Evolutionary conservation across 2,888 invertebrate species (phyloP), one percentile per base, ranked within the genome.

Genomic region (Drymonia ruficornis): DNA sequence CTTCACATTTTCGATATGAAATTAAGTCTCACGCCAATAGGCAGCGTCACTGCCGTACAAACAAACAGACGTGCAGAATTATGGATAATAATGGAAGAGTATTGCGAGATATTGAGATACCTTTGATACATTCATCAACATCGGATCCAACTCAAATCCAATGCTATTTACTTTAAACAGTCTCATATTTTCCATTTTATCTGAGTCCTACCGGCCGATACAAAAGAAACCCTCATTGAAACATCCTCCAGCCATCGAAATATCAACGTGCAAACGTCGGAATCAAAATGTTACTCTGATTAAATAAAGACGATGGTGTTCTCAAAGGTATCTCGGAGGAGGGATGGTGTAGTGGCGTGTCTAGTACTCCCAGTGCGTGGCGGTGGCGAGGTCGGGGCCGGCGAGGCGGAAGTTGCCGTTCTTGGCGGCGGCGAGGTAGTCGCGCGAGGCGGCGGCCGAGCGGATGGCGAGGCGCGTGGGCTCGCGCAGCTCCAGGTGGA

Each of bases 301-400:
- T 36, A n/a, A n/a, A 36, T 36, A n/a, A 3, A 11, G 31, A 34
- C 6, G 48, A 13, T 15, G 16, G 34, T 9, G 15, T 0, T 18
- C 42, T 42, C 53, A 52, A 69, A 59, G 55, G 53, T 29, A 34
- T 52, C 44, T 48, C 44, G 47, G 16, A 50, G 59, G 29, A 42
- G 18, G 1, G 40, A 12, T 19, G 11, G 15, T 9, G 0, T n/a
- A n/a, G n/a, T n/a, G n/a, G n/a, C n/a, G n/a, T n/a, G 61, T 13
- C 93, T 97, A 98, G 89, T 98, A 98, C 93, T 98, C 98, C 98
- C 98, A 98, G 82, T 97, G 97, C 75, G 98, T 98, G 83, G 98
- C 97, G 67, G 93, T 91, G 72, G 96, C 95, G 74, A 96, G 94
- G 79, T 96, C 96, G 65, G 95, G 94, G 60, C 96, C 97, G 52